Evolutionary conservation across 2,113 vertebrate genomes (phyloP), one percentile per base, ranked within the genome.

Genomic region (Ahaetulla prasina): DNA sequence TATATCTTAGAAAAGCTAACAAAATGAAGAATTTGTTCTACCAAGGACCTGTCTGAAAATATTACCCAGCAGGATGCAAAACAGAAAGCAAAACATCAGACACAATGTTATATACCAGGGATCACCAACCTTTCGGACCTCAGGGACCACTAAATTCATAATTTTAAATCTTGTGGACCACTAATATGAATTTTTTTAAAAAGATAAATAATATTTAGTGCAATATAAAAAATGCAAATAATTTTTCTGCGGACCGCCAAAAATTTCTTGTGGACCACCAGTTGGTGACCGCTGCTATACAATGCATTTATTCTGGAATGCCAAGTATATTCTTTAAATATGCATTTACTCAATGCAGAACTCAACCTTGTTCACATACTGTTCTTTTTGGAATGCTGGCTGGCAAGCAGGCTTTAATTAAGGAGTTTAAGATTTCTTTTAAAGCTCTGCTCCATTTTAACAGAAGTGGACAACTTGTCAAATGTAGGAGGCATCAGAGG

Each of bases 381-480:
- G 2, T 92, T 91, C 53, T 90, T 94, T 95, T 91, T 47, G 25
- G 94, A 94, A 95, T 94, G 84, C 55, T 22, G 35, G 52, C 85
- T 92, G 85, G 85, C 92, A 87, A 89, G 68, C 43, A 94, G n/a
- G 88, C 45, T 92, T 96, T 95, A 95, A 94, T 93, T 92, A 95
- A 94, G 84, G 90, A 74, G 95, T 94, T 95, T 93, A 74, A 92
- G 93, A 84, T 39, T 35, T 80, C 87, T 94, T 96, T 94, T 80
- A 87, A 68, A 95, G 87, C 92, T 45, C 94, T 94, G 95, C 68
- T 95, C 63, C 52, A 94, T 90, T 94, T 95, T 91, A 94, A 92
- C 91, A 93, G 49, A 95, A 94, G 90, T 95, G 87, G 93, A 93
- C 94, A 96, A 89, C 91, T 94, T 94, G 89, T 93, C 60, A 94